phyloP scores from a whole-genome alignment of 2,888 invertebrate species.

The Pachycephus smyrnensis region DNA sequence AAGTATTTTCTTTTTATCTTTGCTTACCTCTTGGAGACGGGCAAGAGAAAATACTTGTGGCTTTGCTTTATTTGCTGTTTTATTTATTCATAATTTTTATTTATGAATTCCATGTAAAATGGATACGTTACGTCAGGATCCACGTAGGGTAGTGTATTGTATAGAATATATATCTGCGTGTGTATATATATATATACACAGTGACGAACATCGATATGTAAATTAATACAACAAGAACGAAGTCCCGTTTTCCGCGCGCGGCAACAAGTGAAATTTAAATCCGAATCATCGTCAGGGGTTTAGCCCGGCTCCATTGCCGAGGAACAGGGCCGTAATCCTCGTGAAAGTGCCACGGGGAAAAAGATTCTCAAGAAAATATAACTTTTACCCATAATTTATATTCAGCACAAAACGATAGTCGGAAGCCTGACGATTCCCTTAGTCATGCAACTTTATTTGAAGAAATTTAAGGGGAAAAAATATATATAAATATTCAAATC shows the following conservation, averaged over 20 bases:
- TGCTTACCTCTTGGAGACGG: not conserved
- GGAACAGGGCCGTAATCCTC: not conserved
- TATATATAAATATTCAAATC: not conserved
- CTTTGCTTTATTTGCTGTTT: not conserved
- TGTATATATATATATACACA: not conserved
- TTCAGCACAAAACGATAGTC: not conserved
- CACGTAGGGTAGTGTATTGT: not conserved
- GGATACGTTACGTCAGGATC: not conserved
- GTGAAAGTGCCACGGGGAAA: not conserved
- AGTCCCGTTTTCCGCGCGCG: not conserved
- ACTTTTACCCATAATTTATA: not conserved
- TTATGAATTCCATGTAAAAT: not conserved
- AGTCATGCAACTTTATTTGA: not conserved
- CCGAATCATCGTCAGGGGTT: constrained; percentile 16
- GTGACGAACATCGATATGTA: not conserved
- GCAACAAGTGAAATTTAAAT: constrained; percentile 25
- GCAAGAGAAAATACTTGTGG: not conserved
- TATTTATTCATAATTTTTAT: not conserved
- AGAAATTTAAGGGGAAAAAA: not conserved
- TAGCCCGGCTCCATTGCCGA: not conserved
- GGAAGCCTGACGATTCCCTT: not conserved
- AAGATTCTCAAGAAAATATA: not conserved
- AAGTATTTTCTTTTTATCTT: not conserved
- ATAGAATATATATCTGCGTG: no score
- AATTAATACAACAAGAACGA: not conserved